phyloP scores from a whole-genome alignment of 2,888 invertebrate species.

The Epinotia ramella region DNA sequence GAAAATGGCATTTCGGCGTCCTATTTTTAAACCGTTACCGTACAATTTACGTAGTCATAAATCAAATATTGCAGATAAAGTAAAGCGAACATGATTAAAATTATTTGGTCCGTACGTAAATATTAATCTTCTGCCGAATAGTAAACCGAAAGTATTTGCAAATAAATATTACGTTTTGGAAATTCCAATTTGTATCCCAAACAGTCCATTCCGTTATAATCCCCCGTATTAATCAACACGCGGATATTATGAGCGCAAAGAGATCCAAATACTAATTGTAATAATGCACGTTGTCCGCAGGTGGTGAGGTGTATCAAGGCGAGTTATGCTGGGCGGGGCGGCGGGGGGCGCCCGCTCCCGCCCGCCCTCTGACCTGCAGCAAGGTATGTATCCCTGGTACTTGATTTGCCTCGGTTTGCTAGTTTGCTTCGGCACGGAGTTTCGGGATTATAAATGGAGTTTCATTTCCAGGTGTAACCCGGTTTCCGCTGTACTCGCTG shows the following conservation, averaged over 20 bases:
- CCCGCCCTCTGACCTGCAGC: slow-evolving; percentile 82
- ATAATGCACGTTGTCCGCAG: slow-evolving; percentile 61
- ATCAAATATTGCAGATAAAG: no score
- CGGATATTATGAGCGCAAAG: slow-evolving; percentile 21
- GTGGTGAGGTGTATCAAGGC: slow-evolving; percentile 77
- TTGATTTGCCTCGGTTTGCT: slow-evolving; percentile 9
- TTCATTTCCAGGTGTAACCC: slow-evolving; percentile 85
- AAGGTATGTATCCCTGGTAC: slow-evolving; percentile 77
- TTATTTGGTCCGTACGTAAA: background rate
- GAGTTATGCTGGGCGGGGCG: slow-evolving; percentile 85
- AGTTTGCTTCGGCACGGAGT: slow-evolving; percentile 8
- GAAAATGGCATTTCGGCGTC: background rate
- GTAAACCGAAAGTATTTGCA: background rate
- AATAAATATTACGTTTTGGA: slow-evolving; percentile 1
- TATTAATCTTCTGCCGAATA: background rate
- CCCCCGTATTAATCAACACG: slow-evolving; percentile 20
- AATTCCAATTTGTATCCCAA: slow-evolving; percentile 9
- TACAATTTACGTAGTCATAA: no score
- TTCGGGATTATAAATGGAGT: slow-evolving; percentile 47
- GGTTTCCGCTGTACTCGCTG: slow-evolving; percentile 89
- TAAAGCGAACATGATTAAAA: background rate
- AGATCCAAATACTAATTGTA: slow-evolving; percentile 39
- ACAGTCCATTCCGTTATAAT: slow-evolving; percentile 6
- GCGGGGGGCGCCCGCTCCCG: slow-evolving; percentile 85
- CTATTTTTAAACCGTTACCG: background rate